Percentiles rank a stretch among this genome's conserved stretches.
These are phyloP conservation scores for Notamacropus eugenii DNA, from an alignment of 2,797 vertebrate genomes.

Conservation along the genomic window DNA sequence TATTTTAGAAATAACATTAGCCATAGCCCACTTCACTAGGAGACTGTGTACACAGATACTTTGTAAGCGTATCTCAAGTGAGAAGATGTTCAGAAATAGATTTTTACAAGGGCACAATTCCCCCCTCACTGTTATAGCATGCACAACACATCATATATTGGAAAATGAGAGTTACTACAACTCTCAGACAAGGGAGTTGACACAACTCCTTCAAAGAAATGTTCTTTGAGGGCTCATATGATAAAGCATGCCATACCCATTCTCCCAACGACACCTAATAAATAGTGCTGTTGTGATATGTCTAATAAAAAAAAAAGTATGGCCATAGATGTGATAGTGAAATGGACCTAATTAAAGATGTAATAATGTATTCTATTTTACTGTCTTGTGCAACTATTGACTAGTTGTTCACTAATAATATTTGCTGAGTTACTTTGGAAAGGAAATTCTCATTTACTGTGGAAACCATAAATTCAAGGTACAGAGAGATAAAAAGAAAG, in stretches of 20 bases:
- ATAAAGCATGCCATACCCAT: not conserved
- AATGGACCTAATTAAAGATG: not conserved
- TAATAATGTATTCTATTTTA: not conserved
- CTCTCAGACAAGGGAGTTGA: not conserved
- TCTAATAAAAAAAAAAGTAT: not conserved
- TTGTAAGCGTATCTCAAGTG: not conserved
- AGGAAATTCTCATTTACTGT: not conserved
- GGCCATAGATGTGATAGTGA: not conserved
- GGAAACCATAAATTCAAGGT: not conserved
- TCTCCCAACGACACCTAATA: not conserved
- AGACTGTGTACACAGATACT: not conserved
- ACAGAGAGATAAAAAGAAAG: not conserved
- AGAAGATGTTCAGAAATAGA: not conserved
- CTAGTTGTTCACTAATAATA: not conserved
- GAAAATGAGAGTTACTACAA: not conserved
- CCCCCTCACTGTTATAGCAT: not conserved
- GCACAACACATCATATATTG: not conserved
- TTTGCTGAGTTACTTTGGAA: not conserved
- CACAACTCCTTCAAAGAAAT: not conserved
- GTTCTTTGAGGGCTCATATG: not conserved
- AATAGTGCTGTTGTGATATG: not conserved
- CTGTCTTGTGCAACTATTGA: not conserved
- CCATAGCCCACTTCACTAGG: not conserved
- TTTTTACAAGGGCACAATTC: not conserved
- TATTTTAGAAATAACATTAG: slow-evolving; percentile 7